phyloP scores from a whole-genome alignment of 2,797 vertebrate genomes.

The Pogonophryne albipinna region DNA sequence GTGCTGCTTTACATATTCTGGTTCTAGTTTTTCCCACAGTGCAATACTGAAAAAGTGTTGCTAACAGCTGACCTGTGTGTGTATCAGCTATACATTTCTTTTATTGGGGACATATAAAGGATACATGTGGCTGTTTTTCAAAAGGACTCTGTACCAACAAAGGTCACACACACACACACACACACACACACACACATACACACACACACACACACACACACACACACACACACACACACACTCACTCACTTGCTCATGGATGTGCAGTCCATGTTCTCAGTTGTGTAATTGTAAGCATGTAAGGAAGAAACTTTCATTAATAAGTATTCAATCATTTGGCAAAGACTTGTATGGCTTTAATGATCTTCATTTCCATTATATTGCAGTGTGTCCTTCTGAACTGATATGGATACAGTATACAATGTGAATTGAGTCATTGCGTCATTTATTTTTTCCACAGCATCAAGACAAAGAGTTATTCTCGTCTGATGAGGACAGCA shows the following conservation, averaged over 20 bases:
- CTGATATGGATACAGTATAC: neutral
- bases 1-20: neutral
- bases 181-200: too few species aligned
- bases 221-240: too few species aligned
- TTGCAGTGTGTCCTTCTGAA: neutral
- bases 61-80: neutral
- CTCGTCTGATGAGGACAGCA: conserved; percentile 91
- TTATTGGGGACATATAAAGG: neutral
- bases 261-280: too few species aligned
- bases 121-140: conserved; percentile 36
- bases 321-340: too few species aligned
- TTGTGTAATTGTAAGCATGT: too few species aligned
- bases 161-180: neutral
- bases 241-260: neutral
- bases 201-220: too few species aligned
- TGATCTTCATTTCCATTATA: conserved; percentile 9
- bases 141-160: conserved; percentile 66
- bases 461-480: conserved; percentile 86
- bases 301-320: too few species aligned
- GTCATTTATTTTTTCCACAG: conserved; percentile 47
- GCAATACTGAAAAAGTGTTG: neutral
- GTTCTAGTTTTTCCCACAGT: neutral
- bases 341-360: too few species aligned
- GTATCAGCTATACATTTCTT: neutral
- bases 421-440: neutral